phyloP scores from a whole-genome alignment of 2,113 vertebrate species.

The Nothocercus nigrocapillus region DNA sequence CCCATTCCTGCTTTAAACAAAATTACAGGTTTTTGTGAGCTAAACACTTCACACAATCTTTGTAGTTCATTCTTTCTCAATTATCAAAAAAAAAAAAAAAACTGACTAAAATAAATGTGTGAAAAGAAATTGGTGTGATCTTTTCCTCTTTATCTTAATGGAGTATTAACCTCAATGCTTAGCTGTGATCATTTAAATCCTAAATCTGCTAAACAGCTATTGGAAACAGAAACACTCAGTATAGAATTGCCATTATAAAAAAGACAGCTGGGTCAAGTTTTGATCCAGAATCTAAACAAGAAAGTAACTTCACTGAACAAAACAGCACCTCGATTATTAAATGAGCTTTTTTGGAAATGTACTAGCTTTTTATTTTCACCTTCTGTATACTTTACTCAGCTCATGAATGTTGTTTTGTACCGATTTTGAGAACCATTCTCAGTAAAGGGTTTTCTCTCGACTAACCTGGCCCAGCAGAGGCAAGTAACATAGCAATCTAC shows the following conservation, averaged over 20 bases:
- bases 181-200: conserved; percentile 51
- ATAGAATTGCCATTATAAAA: conserved; percentile 35
- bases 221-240: conserved; percentile 61
- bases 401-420: background rate
- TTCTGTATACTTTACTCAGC: background rate
- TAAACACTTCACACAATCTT: background rate
- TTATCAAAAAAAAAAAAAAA: conserved; percentile 32
- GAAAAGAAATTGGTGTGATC: conserved; percentile 43
- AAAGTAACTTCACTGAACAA: conserved; percentile 45
- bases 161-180: conserved; percentile 64
- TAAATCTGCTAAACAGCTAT: conserved; percentile 65
- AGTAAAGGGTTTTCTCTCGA: background rate
- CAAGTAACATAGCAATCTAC: background rate
- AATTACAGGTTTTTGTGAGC: background rate
- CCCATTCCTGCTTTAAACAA: background rate
- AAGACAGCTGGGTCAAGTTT: conserved; percentile 56
- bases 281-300: conserved; percentile 1
- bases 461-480: background rate
- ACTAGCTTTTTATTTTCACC: background rate
- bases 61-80: background rate
- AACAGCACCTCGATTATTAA: background rate
- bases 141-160: conserved; percentile 61
- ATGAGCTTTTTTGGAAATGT: background rate
- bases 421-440: background rate
- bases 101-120: conserved; percentile 45